Percentiles rank a stretch among this genome's conserved stretches.
Evolutionary conservation across 2,797 vertebrate species (phyloP).

Genomic region (Natrix natrix): DNA sequence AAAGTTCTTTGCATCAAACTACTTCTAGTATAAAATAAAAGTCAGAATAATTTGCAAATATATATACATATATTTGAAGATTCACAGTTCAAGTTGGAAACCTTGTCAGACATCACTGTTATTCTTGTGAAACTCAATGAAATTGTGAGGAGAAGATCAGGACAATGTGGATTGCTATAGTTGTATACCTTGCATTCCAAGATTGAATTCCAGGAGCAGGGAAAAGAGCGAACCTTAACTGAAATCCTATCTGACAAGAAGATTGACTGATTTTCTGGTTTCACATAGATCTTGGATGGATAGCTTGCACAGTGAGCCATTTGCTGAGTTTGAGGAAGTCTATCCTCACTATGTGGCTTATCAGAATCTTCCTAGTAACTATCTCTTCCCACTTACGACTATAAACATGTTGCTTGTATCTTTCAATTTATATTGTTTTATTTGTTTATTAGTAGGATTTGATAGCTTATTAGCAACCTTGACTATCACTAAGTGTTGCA

Average conservation of each 20-base stretch:
- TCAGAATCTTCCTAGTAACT: background rate
- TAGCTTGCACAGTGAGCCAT: background rate
- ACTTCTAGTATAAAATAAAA: background rate
- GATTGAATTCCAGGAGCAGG: background rate
- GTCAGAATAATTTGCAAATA: background rate
- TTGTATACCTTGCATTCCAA: background rate
- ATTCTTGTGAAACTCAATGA: background rate
- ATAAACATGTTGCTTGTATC: no score
- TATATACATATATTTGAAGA: background rate
- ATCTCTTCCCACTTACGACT: no score
- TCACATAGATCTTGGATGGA: background rate
- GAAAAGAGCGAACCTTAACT: background rate
- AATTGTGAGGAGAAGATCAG: background rate
- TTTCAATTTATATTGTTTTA: no score
- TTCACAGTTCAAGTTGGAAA: background rate
- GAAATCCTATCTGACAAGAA: background rate
- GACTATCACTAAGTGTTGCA: no score
- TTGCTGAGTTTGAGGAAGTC: background rate
- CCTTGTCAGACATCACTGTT: background rate
- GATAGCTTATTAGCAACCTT: no score
- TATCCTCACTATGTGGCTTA: background rate
- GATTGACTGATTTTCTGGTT: background rate
- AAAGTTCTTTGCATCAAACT: background rate
- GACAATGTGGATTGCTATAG: background rate
- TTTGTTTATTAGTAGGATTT: no score